A percentile compares a stretch with the other conserved stretches of the same genome.
These are phyloP conservation scores for Conger conger DNA, from an alignment of 2,113 vertebrate species.

Conservation along the genomic window DNA sequence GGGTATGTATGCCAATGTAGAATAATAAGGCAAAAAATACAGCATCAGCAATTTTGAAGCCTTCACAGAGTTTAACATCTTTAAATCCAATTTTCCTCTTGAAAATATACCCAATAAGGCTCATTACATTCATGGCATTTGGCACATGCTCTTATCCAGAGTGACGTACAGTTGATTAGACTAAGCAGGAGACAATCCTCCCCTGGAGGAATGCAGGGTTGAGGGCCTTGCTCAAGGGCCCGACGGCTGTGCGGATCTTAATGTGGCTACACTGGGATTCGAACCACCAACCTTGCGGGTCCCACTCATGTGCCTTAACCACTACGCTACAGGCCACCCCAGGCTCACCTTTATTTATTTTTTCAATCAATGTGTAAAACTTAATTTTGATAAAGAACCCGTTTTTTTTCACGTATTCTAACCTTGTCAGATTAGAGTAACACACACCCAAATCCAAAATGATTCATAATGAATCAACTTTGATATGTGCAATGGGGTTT, in stretches of 20 bases:
- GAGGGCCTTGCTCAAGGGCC: too few species aligned
- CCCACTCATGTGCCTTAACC: too few species aligned
- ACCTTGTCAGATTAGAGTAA: not conserved
- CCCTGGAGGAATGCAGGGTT: too few species aligned
- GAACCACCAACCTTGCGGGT: too few species aligned
- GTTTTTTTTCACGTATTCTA: constrained; percentile 4
- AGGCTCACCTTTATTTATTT: not conserved
- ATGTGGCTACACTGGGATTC: too few species aligned
- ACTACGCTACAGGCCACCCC: too few species aligned
- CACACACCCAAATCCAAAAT: not conserved
- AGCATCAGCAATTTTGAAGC: not conserved
- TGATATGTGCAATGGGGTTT: not conserved
- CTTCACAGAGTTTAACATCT: not conserved
- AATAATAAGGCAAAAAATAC: not conserved
- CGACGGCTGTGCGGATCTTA: too few species aligned
- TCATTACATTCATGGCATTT: too few species aligned
- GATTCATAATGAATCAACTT: not conserved
- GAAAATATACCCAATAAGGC: not conserved
- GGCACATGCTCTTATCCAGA: too few species aligned
- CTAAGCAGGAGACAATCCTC: too few species aligned
- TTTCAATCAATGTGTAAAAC: not conserved
- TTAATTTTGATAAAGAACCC: not conserved
- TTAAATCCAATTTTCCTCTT: not conserved
- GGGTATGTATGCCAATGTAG: not conserved
- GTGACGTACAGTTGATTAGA: too few species aligned